Evolutionary conservation across 2,888 invertebrate genomes (phyloP), one percentile per base, ranked within the genome.

Genomic region (Branchipolynoe longqiensis): DNA sequence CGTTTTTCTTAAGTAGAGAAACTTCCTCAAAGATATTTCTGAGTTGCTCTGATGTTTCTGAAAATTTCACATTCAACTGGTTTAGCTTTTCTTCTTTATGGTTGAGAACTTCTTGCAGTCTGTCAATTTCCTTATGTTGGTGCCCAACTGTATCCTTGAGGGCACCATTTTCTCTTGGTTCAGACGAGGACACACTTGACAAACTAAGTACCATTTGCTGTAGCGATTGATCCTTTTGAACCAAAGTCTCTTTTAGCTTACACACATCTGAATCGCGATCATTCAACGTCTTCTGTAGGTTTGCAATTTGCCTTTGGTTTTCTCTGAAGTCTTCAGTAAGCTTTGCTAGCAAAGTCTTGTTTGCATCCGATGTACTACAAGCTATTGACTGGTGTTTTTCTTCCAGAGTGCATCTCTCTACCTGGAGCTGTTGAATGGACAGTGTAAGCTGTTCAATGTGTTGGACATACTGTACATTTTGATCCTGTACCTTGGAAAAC

Each of bases 21-120:
- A 83, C 59, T 40, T 58, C 83, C 0, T 14, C 38, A 28, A 38
- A 62, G 1, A 83, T 36, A 83, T 22, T 62, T 40, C 38, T 36
- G 4, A 59, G 41, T 28, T 83, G 59, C 12, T 59, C 40, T 38
- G 40, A 62, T n/a, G 59, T 58, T 36, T 83, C 41, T 12, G 48
- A 69, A n/a, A 84, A 62, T 41, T 62, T 84, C n/a, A 48, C 84
- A 31, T 40, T 69, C 36, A 84, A 31, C 36, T 84, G 69, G n/a
- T 84, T 41, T 14, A 84, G 69, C 73, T 40, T 33, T 31, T 73
- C 28, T 25, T 84, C 84, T 25, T 84, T 69, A 28, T 48, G 69
- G 28, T 31, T 25, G 22, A 64, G n/a, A n/a, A 12, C 48, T 41
- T 84, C 84, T 31, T 69, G 54, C 18, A 82, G 58, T 22, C 36